A percentile compares a stretch with the other conserved stretches of the same genome.
Evolutionary conservation across 2,113 vertebrate genomes (phyloP).

Genomic region (Mixornis gularis): DNA sequence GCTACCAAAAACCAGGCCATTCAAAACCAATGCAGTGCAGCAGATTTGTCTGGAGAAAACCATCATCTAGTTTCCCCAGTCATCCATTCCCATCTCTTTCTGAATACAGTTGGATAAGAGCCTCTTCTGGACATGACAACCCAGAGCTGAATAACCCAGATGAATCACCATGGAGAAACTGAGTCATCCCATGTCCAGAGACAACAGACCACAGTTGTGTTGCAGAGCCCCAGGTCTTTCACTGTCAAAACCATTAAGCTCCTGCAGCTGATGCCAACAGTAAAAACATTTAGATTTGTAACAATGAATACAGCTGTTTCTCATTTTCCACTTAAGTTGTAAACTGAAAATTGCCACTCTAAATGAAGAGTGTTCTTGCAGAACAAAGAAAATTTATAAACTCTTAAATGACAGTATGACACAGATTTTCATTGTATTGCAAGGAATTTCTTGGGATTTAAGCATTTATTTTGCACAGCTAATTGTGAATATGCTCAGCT

Average conservation of each 20-base stretch:
- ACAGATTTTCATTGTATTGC: background rate
- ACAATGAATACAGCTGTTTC: background rate
- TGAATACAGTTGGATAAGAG: background rate
- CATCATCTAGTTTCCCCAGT: background rate
- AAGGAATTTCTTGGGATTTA: background rate
- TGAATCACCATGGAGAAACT: conserved; percentile 22
- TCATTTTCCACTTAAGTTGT: background rate
- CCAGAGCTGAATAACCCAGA: background rate
- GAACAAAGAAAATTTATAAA: background rate
- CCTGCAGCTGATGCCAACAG: background rate
- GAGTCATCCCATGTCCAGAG: conserved; percentile 1
- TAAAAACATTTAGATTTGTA: background rate
- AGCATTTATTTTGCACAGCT: background rate
- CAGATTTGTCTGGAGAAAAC: background rate
- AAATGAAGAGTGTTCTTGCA: background rate
- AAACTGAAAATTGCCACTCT: background rate
- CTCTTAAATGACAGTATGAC: background rate
- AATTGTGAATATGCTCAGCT: background rate
- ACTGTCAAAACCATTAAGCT: background rate
- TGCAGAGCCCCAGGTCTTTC: background rate
- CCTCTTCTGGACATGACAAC: background rate
- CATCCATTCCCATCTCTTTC: background rate
- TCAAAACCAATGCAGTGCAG: background rate
- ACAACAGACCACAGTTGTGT: background rate
- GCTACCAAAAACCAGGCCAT: background rate